These are phyloP conservation scores for Allobates femoralis DNA, from an alignment of 2,797 vertebrate species.

Conservation along the genomic window DNA sequence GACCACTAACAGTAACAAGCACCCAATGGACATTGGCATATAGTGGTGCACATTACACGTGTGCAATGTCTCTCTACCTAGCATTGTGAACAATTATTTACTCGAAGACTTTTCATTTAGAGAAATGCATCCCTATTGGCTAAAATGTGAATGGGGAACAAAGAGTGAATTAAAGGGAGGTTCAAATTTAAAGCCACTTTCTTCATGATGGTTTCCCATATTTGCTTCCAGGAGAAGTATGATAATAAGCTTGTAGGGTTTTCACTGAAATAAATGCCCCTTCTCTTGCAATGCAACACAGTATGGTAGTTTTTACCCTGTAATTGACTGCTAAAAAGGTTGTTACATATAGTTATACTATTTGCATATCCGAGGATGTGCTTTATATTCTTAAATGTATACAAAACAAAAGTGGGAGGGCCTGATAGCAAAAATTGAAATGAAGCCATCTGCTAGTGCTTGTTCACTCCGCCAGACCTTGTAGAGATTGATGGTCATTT, in stretches of 20 bases:
- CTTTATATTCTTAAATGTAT: background rate
- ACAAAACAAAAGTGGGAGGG: too few species aligned
- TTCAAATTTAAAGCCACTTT: background rate
- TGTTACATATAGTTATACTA: background rate
- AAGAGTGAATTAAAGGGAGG: background rate
- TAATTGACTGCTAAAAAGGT: background rate
- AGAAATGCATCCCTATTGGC: background rate
- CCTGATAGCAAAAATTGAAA: background rate
- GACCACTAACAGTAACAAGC: background rate
- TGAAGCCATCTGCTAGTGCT: background rate
- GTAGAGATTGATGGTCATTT: background rate
- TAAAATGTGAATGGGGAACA: background rate
- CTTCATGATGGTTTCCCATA: too few species aligned
- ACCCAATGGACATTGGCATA: background rate
- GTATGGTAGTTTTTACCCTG: background rate
- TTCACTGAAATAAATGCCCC: background rate
- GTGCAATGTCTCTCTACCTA: background rate
- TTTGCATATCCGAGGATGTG: too few species aligned
- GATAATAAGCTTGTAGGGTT: background rate
- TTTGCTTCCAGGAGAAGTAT: too few species aligned
- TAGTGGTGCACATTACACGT: background rate
- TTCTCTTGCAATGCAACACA: background rate
- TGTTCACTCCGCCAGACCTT: background rate
- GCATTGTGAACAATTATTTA: background rate
- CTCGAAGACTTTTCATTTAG: background rate